Evolutionary conservation across 2,113 vertebrate genomes (phyloP).

Genomic region (Melanerpes aurifrons): DNA sequence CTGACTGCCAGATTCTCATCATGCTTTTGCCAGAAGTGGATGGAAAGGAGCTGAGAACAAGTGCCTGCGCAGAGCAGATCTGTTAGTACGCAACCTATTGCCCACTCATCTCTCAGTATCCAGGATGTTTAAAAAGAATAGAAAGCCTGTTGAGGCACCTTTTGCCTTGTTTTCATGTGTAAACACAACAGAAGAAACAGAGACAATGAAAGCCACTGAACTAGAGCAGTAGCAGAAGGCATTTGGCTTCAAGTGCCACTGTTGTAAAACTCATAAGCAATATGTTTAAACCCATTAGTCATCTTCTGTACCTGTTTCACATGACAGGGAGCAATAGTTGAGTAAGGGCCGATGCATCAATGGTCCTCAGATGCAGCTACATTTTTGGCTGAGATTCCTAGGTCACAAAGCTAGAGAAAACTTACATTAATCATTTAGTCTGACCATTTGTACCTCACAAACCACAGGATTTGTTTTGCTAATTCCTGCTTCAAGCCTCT

Average conservation of each 20-base stretch:
- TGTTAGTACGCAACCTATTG: neutral
- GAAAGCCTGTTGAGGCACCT: neutral
- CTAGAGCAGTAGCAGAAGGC: slow-evolving; percentile 14
- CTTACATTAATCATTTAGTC: neutral
- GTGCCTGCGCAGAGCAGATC: neutral
- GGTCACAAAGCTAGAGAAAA: neutral
- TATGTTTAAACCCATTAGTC: slow-evolving; percentile 31
- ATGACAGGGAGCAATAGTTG: neutral
- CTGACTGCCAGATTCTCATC: neutral
- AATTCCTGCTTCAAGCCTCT: neutral
- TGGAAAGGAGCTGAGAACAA: neutral
- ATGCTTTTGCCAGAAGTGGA: neutral
- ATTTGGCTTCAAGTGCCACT: neutral
- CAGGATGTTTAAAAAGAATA: neutral
- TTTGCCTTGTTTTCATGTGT: slow-evolving; percentile 24
- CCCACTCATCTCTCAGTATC: neutral
- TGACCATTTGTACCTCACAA: neutral
- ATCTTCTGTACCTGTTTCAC: neutral
- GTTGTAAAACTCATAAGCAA: slow-evolving; percentile 26
- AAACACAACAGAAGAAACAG: slow-evolving; percentile 15
- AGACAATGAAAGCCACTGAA: slow-evolving; percentile 37
- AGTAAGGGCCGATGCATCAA: neutral
- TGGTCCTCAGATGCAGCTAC: neutral
- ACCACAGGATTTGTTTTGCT: neutral
- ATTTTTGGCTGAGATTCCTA: neutral